Percentiles rank a stretch among this genome's conserved stretches.
phyloP scores from a whole-genome alignment of 2,797 vertebrate species.

The Poecile montanus region DNA sequence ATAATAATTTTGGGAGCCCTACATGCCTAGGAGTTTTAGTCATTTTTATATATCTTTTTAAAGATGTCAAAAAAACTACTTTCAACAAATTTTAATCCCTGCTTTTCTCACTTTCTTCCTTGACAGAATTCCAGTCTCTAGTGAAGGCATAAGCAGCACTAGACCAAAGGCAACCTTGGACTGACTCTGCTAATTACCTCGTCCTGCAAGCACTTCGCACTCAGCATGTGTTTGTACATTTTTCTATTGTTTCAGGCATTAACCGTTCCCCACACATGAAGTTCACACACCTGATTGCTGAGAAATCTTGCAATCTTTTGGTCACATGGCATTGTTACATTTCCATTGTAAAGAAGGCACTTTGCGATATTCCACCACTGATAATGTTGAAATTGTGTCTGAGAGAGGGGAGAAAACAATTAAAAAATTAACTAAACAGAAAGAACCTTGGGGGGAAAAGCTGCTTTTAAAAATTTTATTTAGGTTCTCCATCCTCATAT shows the following conservation, averaged over 20 bases:
- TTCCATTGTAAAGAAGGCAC: slow-evolving; percentile 51
- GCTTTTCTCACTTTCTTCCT: slow-evolving; percentile 33
- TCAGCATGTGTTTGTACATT: slow-evolving; percentile 68
- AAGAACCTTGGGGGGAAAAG: background rate
- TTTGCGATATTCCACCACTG: slow-evolving; percentile 20
- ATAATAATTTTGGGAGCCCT: slow-evolving; percentile 33
- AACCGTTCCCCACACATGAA: background rate
- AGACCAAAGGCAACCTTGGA: slow-evolving; percentile 48
- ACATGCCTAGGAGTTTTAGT: background rate
- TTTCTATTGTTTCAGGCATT: slow-evolving; percentile 62
- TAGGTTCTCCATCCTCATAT: background rate
- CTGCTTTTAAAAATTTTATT: background rate
- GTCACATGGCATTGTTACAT: background rate
- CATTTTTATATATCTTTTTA: slow-evolving; percentile 11
- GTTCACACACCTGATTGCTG: background rate
- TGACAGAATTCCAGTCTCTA: slow-evolving; percentile 70
- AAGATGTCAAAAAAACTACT: background rate
- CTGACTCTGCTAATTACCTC: slow-evolving; percentile 62
- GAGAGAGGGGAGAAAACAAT: slow-evolving; percentile 1
- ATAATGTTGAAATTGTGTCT: slow-evolving; percentile 32
- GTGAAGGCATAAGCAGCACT: slow-evolving; percentile 63
- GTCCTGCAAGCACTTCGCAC: slow-evolving; percentile 47
- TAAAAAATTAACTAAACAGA: background rate
- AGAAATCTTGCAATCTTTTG: slow-evolving; percentile 39
- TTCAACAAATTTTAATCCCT: background rate